Base-by-base conservation (phyloP, 2,797 vertebrate species). In the Malurus splendens region DNA sequence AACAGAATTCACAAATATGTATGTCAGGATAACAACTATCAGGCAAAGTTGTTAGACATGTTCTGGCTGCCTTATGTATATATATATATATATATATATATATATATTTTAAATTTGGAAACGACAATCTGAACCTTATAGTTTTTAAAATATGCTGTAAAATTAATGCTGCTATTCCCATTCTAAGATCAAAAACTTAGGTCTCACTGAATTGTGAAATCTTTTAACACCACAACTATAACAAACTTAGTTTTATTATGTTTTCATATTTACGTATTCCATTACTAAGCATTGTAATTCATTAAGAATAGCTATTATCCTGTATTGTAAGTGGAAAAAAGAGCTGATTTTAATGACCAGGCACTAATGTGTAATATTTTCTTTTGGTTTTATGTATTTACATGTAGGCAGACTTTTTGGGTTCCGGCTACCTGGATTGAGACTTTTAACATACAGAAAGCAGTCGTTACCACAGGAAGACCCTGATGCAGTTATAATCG, bases 391-490 rank as follows among this genome's bases (percentile, higher is more conserved):
- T 87, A n/a, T 95, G 50, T 86, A 47, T 93, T 86, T 59, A 97
- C 97, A 96, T 93, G 89, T 96, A 97, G 98, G 98, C 56, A 98
- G 98, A 96, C 98, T 99, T 96, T 98, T 99, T 96, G 98, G 98
- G 44, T 98, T 99, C 95, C 98, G 98, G 57, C 97, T 99, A 90
- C 98, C 98, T 28, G 98, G 98, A 72, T 50, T 99, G 93, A 98
- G 98, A 93, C 97, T 99, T 86, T 96, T 99, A 94, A 98, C 98
- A 1, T 98, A 98, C 95, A 98, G 98, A 96, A 99, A 99, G 95
- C 98, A 99, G 84, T 99, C 99, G 44, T 97, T 99, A 86, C 99
- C 99, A 1, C 99, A 99, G 96, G 99, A 99, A 93, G 99, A 99
- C 77, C 99, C 99, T 0, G 99, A 99, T 41, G 98, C 98, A 30